These are phyloP conservation scores for Ephialtes manifestator DNA, from an alignment of 2,888 invertebrate species.

Conservation along the genomic window DNA sequence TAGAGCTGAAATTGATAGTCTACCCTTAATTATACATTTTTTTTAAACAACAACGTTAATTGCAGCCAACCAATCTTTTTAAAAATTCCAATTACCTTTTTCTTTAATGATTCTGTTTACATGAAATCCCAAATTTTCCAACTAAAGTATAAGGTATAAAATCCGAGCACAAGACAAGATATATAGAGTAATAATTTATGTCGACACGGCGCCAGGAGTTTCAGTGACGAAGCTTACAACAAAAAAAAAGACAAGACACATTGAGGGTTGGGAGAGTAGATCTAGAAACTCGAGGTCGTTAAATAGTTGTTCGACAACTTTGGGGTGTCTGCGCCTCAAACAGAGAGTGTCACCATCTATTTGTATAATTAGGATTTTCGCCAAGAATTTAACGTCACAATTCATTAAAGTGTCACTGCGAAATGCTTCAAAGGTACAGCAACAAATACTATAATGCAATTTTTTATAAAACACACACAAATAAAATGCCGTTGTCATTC, in stretches of 20 bases:
- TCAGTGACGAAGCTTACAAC: not conserved
- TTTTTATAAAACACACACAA: too few relatives aligned
- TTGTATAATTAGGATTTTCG: conserved; percentile 52
- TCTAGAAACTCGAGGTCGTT: not conserved
- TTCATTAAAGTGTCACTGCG: not conserved
- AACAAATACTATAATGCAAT: not conserved
- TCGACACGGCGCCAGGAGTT: not conserved
- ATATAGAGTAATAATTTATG: not conserved
- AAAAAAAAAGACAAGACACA: not conserved
- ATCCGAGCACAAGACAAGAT: too few relatives aligned
- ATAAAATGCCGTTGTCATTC: too few relatives aligned
- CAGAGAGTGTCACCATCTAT: conserved; percentile 17
- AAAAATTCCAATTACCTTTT: too few relatives aligned
- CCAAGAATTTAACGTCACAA: not conserved
- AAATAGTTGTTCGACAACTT: not conserved
- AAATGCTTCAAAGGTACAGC: not conserved
- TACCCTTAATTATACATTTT: too few relatives aligned
- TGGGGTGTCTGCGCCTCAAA: not conserved
- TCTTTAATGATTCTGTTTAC: too few relatives aligned
- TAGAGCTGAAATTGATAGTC: too few relatives aligned
- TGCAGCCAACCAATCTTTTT: too few relatives aligned
- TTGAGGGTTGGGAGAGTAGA: not conserved
- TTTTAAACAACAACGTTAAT: too few relatives aligned
- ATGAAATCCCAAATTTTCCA: too few relatives aligned
- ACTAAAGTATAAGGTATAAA: too few relatives aligned